These are phyloP conservation scores for Euwallacea fornicatus DNA, from an alignment of 1,140 invertebrate species.

Conservation along the genomic window DNA sequence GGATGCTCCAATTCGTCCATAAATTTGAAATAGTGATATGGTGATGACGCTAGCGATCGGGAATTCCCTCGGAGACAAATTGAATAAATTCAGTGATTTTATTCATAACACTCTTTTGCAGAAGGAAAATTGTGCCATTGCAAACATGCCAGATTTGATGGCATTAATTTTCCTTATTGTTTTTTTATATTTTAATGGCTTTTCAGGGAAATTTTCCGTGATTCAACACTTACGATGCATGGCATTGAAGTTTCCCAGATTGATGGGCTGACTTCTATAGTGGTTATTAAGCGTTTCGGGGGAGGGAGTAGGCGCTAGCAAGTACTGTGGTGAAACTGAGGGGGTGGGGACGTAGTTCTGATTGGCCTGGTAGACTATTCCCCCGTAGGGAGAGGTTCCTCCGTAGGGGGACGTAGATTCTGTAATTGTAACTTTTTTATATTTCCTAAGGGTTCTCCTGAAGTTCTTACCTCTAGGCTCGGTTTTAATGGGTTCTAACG, in stretches of 20 bases:
- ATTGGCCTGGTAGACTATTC: slow-evolving; percentile 24
- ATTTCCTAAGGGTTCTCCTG: neutral
- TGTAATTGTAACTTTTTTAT: slow-evolving; percentile 12
- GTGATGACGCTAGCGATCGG: no score
- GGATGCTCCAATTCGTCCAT: no score
- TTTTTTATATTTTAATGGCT: neutral
- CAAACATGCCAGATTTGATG: no score
- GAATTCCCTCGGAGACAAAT: no score
- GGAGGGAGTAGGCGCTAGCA: slow-evolving; percentile 20
- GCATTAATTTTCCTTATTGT: no score
- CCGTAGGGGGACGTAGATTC: slow-evolving; percentile 33
- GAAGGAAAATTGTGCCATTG: no score
- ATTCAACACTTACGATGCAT: slow-evolving; percentile 23
- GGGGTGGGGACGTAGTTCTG: slow-evolving; percentile 29
- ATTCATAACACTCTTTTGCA: no score
- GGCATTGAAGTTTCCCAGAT: slow-evolving; percentile 20
- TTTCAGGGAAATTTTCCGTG: neutral
- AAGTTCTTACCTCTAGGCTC: slow-evolving; percentile 48
- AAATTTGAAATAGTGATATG: no score
- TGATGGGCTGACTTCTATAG: slow-evolving; percentile 23
- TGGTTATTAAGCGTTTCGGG: slow-evolving; percentile 28
- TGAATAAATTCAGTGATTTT: no score
- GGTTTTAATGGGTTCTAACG: slow-evolving; percentile 46
- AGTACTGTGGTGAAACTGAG: slow-evolving; percentile 37
- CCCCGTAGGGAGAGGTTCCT: slow-evolving; percentile 34